Evolutionary conservation across 1,140 invertebrate species (phyloP).

Genomic region (Drosophila suzukii): DNA sequence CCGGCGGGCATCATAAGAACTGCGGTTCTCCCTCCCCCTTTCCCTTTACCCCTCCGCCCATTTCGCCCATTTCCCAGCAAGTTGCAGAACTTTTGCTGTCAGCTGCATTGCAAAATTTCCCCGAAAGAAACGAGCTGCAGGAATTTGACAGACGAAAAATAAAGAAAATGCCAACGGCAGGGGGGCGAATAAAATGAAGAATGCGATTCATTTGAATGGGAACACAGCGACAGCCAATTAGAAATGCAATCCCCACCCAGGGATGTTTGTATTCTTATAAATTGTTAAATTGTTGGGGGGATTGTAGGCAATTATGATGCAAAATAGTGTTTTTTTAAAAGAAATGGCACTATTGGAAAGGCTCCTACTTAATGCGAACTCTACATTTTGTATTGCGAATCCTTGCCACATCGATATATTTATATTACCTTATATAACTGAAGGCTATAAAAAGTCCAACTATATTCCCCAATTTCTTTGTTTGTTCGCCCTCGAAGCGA

Average conservation of each 20-base stretch:
- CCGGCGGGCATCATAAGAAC: not conserved
- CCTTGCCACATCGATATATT: not conserved
- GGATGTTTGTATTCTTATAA: not conserved
- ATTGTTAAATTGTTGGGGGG: not conserved
- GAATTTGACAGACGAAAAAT: conserved; percentile 13
- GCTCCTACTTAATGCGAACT: no score
- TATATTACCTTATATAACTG: not conserved
- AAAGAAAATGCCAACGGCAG: not conserved
- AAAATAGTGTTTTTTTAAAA: not conserved
- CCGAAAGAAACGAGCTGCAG: conserved; percentile 4
- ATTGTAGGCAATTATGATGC: not conserved
- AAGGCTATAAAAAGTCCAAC: not conserved
- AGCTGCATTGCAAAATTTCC: conserved; percentile 23
- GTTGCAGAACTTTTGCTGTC: conserved; percentile 12
- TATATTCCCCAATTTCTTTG: not conserved
- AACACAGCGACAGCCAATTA: conserved; percentile 5
- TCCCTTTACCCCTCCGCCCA: not conserved
- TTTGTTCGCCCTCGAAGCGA: not conserved
- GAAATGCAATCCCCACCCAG: conserved; percentile 1
- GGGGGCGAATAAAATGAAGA: not conserved
- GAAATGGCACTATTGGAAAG: not conserved
- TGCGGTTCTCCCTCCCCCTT: not conserved
- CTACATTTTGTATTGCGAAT: no score
- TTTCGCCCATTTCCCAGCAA: not conserved
- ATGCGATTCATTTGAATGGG: conserved; percentile 8